Percentiles rank a stretch among this genome's conserved stretches.
These are phyloP conservation scores for Phaenicophaeus curvirostris DNA, from an alignment of 2,797 vertebrate genomes.

Conservation along the genomic window DNA sequence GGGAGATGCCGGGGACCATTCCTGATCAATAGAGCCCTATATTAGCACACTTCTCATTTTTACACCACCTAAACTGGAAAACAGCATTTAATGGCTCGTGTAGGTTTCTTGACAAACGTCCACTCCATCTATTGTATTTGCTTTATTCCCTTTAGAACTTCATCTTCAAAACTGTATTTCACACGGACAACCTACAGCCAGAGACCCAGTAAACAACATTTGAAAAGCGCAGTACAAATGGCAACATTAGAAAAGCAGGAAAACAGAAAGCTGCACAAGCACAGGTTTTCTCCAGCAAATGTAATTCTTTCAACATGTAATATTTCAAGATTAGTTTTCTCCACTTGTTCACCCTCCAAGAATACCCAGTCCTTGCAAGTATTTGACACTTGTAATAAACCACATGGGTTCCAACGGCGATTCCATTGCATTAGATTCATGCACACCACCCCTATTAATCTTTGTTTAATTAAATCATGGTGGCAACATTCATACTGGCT, in stretches of 20 bases:
- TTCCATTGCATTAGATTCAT: slow-evolving; percentile 51
- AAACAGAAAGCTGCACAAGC: background rate
- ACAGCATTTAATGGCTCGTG: background rate
- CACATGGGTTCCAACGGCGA: slow-evolving; percentile 40
- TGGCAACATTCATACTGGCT: slow-evolving; percentile 40
- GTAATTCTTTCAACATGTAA: slow-evolving; percentile 15
- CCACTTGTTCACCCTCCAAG: background rate
- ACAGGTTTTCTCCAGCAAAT: background rate
- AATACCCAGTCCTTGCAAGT: slow-evolving; percentile 10
- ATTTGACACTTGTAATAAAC: slow-evolving; percentile 45
- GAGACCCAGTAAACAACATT: background rate
- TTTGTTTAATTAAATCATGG: slow-evolving; percentile 60
- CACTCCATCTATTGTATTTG: background rate
- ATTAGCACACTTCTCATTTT: slow-evolving; percentile 58
- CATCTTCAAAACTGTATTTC: background rate
- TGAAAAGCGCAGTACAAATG: slow-evolving; percentile 8
- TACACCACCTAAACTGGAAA: slow-evolving; percentile 14
- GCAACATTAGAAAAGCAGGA: background rate
- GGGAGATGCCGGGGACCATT: background rate
- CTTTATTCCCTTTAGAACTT: slow-evolving; percentile 37
- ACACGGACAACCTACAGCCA: slow-evolving; percentile 26
- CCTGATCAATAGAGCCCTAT: slow-evolving; percentile 10
- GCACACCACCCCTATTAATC: slow-evolving; percentile 47
- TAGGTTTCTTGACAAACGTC: background rate
- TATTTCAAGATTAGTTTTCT: background rate